Conservation (phyloP, 2,113 vertebrate species). For the Ctenodactylus gundi region DNA sequence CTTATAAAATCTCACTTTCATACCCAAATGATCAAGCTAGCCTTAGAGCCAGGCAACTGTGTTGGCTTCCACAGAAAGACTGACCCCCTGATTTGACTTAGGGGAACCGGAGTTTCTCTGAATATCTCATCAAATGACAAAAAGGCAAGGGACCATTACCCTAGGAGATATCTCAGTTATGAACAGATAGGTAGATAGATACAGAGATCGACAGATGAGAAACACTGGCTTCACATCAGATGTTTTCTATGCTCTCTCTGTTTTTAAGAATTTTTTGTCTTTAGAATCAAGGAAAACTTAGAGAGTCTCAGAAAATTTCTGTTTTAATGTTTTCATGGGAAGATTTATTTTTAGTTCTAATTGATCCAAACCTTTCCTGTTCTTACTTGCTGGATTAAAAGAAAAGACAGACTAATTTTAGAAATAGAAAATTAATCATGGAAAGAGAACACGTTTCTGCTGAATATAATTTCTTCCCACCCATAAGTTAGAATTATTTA, state of each 20-base stretch:
- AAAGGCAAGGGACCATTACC: not conserved
- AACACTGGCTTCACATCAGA: not conserved
- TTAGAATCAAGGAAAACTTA: not conserved
- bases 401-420: not conserved
- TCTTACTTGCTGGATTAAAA: too few relatives aligned
- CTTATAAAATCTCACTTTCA: not conserved
- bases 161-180: not conserved
- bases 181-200: too few relatives aligned
- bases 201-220: too few relatives aligned
- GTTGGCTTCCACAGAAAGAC: not conserved
- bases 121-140: not conserved
- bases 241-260: not conserved
- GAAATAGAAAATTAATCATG: not conserved
- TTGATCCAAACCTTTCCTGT: not conserved
- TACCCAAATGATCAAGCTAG: not conserved
- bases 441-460: not conserved
- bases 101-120: not conserved
- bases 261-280: constrained; percentile 14
- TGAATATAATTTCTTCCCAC: not conserved
- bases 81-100: not conserved
- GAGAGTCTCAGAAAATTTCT: not conserved
- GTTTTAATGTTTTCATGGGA: not conserved
- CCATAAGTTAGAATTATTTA: not conserved
- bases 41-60: not conserved
- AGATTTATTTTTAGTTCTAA: constrained; percentile 28